Evolutionary conservation across 1,140 invertebrate species (phyloP), one percentile per base, ranked within the genome.

Genomic region (Myzus persicae): DNA sequence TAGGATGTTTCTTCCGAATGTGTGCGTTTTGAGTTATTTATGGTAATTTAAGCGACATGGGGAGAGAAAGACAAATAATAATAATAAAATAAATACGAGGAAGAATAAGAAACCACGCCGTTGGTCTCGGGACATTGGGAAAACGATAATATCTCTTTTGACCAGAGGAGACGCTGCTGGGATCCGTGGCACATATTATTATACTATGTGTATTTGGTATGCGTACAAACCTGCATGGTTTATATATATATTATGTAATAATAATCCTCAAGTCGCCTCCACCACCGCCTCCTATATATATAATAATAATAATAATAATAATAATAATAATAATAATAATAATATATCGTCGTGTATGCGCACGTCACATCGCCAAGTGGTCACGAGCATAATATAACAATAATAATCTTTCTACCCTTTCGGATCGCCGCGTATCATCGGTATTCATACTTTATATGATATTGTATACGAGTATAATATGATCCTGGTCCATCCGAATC

Each of bases 121-220:
- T 89, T 38, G 38, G 46, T 89, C 48, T 46, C 85, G 31, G 36
- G 22, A 54, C n/a, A 36, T 38, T 36, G 44, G 46, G 36, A 54
- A 8, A 54, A 54, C 51, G 46, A 89, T 89, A 89, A 89, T 89
- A 89, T 89, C 87, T 51, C 87, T 38, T 89, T 89, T 89, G 48
- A 20, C 46, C n/a, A 36, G 46, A 38, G 2, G 46, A 38, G n/a
- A 38, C n/a, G 51, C 22, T 51, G 36, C 36, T 22, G 87, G n/a
- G 44, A 85, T 85, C 22, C 87, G n/a, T 38, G 36, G 36, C 48
- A 22, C 36, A 38, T 51, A 40, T n/a, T 88, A 88, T 51, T 26
- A 89, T 89, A 85, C 5, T 1, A 24, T 26, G 36, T 26, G 38
- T 40, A 26, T 40, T 38, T 9, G 22, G 38, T 26, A 51, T 36